phyloP scores from a whole-genome alignment of 2,113 vertebrate genomes.

The Cepphus grylle region DNA sequence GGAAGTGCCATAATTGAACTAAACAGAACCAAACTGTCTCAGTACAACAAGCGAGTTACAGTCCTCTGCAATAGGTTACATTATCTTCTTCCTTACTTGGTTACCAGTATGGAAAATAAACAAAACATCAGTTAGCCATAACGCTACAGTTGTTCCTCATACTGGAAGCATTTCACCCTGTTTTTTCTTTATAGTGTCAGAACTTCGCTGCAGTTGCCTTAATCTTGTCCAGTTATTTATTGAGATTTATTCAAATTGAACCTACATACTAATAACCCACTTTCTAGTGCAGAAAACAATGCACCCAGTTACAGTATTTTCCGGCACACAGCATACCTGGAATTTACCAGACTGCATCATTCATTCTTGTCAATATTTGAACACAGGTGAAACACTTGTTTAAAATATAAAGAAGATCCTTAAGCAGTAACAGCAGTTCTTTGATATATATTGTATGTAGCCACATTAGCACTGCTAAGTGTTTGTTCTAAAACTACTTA shows the following conservation, averaged over 20 bases:
- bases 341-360: neutral
- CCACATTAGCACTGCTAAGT: neutral
- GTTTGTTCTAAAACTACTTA: neutral
- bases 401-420: neutral
- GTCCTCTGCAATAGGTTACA: neutral
- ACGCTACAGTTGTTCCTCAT: neutral
- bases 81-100: neutral
- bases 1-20: neutral
- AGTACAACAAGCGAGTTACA: neutral
- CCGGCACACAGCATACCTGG: neutral
- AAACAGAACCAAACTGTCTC: neutral
- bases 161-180: neutral
- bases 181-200: neutral
- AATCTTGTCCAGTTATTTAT: neutral
- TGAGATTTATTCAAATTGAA: neutral
- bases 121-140: neutral
- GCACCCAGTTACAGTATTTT: neutral
- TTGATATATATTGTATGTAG: neutral
- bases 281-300: neutral
- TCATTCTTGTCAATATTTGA: neutral
- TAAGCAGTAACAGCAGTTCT: neutral
- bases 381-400: neutral
- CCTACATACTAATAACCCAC: neutral
- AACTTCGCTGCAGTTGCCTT: neutral
- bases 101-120: neutral